Percentiles rank a stretch among this genome's conserved stretches.
These are phyloP conservation scores for Syrrhaptes paradoxus DNA, from an alignment of 2,113 vertebrate genomes.

Conservation along the genomic window DNA sequence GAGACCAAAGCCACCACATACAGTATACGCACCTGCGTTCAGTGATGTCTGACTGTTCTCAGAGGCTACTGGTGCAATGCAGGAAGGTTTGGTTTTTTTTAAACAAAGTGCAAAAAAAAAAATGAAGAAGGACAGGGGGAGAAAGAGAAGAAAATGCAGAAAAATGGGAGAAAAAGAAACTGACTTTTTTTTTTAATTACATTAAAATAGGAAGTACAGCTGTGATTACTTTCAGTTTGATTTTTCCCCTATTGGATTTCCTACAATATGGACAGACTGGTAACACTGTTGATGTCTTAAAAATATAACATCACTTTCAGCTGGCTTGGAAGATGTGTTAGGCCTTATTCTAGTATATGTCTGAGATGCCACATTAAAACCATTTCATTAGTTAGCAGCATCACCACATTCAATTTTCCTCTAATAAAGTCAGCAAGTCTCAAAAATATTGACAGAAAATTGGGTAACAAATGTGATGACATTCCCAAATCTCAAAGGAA, in stretches of 20 bases:
- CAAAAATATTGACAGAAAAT: neutral
- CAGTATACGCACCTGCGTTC: neutral
- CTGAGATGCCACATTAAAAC: neutral
- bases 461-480: neutral
- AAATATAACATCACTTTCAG: neutral
- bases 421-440: neutral
- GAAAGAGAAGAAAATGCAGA: neutral
- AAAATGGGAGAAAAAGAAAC: neutral
- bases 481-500: neutral
- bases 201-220: neutral
- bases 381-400: neutral
- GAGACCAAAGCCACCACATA: neutral
- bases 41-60: neutral
- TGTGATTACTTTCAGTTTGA: neutral
- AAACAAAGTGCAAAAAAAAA: neutral
- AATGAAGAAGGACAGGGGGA: neutral
- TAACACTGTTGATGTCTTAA: neutral
- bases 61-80: neutral
- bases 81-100: neutral
- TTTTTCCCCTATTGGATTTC: neutral
- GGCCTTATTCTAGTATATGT: neutral
- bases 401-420: neutral
- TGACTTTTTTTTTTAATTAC: neutral
- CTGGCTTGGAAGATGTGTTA: neutral
- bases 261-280: rapidly evolving